These are phyloP conservation scores for Musca domestica DNA, from an alignment of 1,140 invertebrate species.

Conservation along the genomic window DNA sequence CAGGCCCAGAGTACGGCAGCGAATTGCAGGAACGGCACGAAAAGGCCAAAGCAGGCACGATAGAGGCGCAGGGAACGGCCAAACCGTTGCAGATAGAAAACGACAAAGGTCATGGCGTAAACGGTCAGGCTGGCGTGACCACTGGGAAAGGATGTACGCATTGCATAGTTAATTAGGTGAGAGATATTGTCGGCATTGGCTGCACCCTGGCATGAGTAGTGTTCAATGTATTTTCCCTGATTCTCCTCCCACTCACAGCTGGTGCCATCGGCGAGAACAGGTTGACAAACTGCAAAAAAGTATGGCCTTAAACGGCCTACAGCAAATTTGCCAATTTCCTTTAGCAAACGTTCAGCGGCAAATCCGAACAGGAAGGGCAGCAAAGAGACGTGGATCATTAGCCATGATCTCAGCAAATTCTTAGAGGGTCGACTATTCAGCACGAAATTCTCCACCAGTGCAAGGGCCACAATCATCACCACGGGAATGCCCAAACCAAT, in stretches of 20 bases:
- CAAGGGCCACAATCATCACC: conserved; percentile 23
- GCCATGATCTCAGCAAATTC: conserved; percentile 38
- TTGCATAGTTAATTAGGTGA: conserved; percentile 54
- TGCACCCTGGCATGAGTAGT: conserved; percentile 60
- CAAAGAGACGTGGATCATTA: conserved; percentile 66
- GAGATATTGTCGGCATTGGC: conserved; percentile 45
- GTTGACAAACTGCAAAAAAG: conserved; percentile 75
- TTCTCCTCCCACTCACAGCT: conserved; percentile 29
- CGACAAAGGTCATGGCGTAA: not conserved
- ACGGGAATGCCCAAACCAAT: conserved; percentile 30
- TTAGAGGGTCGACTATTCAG: not conserved
- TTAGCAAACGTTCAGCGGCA: conserved; percentile 71
- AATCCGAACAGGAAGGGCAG: conserved; percentile 81
- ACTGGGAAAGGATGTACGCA: conserved; percentile 6
- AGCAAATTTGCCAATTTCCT: conserved; percentile 85
- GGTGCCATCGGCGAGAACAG: conserved; percentile 57
- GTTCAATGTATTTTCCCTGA: conserved; percentile 58
- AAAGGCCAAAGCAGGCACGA: not conserved
- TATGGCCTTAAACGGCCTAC: conserved; percentile 88
- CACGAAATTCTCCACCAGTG: conserved; percentile 10
- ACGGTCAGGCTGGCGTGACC: not conserved
- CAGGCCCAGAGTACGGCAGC: not conserved
- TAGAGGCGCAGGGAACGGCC: not conserved
- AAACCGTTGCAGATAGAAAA: not conserved
- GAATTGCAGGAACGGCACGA: not conserved